Base-by-base conservation (phyloP, 2,113 vertebrate species). In the Turnix velox region DNA sequence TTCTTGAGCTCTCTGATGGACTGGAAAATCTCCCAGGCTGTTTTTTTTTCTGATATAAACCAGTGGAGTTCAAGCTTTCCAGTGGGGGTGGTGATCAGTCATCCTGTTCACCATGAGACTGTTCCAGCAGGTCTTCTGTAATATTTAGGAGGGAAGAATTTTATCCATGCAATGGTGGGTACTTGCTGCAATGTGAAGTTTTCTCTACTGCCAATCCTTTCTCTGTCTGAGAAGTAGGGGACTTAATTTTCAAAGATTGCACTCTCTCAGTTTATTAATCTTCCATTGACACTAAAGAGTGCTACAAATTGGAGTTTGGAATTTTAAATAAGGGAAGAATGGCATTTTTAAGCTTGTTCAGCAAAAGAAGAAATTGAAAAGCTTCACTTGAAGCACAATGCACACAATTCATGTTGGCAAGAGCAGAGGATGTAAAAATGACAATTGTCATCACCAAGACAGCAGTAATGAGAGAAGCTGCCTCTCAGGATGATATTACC, bases 301-400 rank as follows among this genome's bases (percentile, higher is more conserved):
- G 58, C 81, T 81, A 43, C 28, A 48, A 48, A 91, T 59, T 74
- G 52, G n/a, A 75, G 65, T 28, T 91, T 92, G 88, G 61, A 48
- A 95, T 88, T 92, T 87, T 48, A 90, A 90, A 87, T 46, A 59
- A 35, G 35, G 84, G n/a, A 6, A 67, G 90, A 91, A 84, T 71
- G 4, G 43, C 81, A 48, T 71, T 87, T 92, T 91, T 78, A 91
- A 88, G 89, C 68, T 92, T 88, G 81, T 87, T 96, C 76, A 92
- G 91, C 80, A 80, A 66, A 92, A 92, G 49, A 68, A 84, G 40
- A 61, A 88, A 71, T 71, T 40, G 35, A 39, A 90, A 63, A 77
- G n/a, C 87, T 90, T 90, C 22, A 7, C 61, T 67, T 15, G 8
- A 84, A 51, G 51, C 37, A 45, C 74, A 92, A 69, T 77, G 65